Percentiles rank a stretch among this genome's conserved stretches.
Conservation (phyloP, 2,113 vertebrate species). For the Phocoena sinus region DNA sequence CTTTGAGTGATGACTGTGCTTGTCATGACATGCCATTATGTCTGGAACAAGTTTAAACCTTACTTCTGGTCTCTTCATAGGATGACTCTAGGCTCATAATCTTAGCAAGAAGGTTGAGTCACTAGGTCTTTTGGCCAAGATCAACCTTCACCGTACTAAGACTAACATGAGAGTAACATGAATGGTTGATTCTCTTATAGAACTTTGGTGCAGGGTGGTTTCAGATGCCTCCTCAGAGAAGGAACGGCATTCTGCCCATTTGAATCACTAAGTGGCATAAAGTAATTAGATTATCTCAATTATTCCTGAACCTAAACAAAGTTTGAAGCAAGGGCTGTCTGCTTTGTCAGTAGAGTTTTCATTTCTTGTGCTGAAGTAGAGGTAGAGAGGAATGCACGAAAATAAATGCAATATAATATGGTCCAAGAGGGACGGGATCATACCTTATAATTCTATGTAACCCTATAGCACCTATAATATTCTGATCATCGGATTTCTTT, state of each 20-base stretch:
- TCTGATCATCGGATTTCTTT: not conserved
- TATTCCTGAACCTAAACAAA: not conserved
- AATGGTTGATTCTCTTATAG: not conserved
- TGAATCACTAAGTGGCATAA: not conserved
- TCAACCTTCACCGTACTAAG: not conserved
- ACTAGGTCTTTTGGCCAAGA: not conserved
- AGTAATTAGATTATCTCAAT: not conserved
- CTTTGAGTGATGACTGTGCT: not conserved
- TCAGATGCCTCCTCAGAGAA: not conserved
- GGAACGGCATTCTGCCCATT: not conserved
- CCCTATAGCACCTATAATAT: not conserved
- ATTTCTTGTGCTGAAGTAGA: not conserved
- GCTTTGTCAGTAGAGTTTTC: not conserved
- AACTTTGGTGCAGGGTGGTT: not conserved
- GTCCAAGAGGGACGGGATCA: not conserved
- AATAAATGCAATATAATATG: not conserved
- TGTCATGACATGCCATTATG: not conserved
- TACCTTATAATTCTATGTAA: not conserved
- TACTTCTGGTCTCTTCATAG: not conserved
- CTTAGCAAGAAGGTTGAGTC: not conserved
- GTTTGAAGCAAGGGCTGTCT: not conserved
- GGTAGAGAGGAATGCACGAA: not conserved
- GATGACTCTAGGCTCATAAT: not conserved
- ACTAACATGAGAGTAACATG: not conserved
- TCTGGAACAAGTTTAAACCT: not conserved